A percentile compares a stretch with the other conserved stretches of the same genome.
phyloP scores from a whole-genome alignment of 2,797 vertebrate genomes.

The Synaphobranchus kaupii region DNA sequence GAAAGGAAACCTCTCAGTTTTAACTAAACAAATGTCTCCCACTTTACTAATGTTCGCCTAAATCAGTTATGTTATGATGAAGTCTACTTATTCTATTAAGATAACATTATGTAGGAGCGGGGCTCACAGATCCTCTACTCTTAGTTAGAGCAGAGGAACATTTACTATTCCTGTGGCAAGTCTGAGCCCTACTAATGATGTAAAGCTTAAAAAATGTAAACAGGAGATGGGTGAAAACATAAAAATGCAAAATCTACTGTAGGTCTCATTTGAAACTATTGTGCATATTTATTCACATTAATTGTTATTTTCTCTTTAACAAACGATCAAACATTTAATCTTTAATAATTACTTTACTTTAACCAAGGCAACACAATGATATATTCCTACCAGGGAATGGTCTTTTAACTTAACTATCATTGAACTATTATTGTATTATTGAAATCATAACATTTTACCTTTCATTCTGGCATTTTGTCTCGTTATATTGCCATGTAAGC shows the following conservation, averaged over 20 bases:
- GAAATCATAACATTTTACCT: background rate
- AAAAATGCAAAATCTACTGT: background rate
- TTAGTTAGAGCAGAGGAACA: background rate
- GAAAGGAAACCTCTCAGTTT: background rate
- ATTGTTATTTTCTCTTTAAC: background rate
- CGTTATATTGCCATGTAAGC: background rate
- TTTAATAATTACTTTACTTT: background rate
- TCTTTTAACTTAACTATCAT: background rate
- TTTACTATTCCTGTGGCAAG: background rate
- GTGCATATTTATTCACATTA: background rate
- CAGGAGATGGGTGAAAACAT: background rate
- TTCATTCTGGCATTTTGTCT: background rate
- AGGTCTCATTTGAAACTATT: background rate
- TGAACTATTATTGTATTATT: background rate
- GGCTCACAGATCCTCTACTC: background rate
- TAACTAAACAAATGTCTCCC: background rate
- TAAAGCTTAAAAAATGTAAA: background rate
- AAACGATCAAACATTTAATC: background rate
- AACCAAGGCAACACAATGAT: background rate
- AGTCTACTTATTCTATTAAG: background rate
- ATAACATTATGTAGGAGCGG: background rate
- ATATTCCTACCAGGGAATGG: background rate
- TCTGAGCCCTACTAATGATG: background rate
- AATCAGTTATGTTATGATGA: background rate
- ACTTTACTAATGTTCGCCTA: background rate